Percentiles rank a stretch among this genome's conserved stretches.
phyloP scores from a whole-genome alignment of 37 sponge, comb jelly and placozoan species.

The Geodia barretti region DNA sequence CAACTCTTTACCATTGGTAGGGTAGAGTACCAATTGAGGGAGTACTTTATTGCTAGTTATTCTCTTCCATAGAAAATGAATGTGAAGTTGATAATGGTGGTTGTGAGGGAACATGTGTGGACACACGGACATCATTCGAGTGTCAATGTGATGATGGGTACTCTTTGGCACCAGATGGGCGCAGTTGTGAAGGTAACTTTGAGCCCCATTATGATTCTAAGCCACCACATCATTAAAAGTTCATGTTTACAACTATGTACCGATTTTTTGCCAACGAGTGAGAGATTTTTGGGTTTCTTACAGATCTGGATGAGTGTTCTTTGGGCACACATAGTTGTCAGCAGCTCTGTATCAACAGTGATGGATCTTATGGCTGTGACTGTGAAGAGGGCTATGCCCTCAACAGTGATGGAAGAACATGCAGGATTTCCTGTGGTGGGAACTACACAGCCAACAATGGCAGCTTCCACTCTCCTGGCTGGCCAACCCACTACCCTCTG shows the following conservation, averaged over 20 bases:
- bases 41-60: no score
- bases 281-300: no score
- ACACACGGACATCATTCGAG: conserved; percentile 30
- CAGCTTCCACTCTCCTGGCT: conserved; percentile 19
- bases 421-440: conserved; percentile 9
- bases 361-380: not conserved
- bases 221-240: no score
- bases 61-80: conserved; percentile 60
- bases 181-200: no score
- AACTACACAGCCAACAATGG: conserved; percentile 2
- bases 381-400: not conserved
- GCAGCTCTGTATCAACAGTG: not conserved
- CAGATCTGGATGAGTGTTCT: not conserved
- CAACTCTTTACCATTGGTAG: not conserved
- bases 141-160: conserved; percentile 59
- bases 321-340: not conserved
- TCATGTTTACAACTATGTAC: no score
- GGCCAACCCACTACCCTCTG: conserved; percentile 27
- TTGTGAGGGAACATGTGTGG: conserved; percentile 54
- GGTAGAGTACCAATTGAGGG: no score
- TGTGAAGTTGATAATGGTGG: conserved; percentile 40
- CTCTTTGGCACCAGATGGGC: no score
- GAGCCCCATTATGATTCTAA: no score
- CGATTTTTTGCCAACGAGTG: no score
- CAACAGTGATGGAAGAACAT: not conserved